Evolutionary conservation across 2,797 vertebrate genomes (phyloP).

Genomic region (Hoplostethus mediterraneus): DNA sequence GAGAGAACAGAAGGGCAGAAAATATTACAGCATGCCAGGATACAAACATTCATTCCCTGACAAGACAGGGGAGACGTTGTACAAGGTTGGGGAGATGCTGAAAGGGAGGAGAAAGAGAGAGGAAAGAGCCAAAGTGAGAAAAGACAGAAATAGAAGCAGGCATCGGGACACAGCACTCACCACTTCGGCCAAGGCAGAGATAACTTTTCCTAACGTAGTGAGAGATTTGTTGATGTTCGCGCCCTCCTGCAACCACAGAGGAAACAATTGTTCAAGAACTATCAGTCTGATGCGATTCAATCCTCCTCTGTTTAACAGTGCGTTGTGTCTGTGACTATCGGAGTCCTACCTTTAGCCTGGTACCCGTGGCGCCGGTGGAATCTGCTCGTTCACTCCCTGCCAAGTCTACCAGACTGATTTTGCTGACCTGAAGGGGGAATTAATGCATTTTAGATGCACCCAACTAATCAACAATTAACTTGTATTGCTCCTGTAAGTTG

Average conservation of each 20-base stretch:
- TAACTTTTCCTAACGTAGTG: conserved; percentile 98
- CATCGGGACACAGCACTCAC: conserved; percentile 83
- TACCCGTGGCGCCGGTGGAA: conserved; percentile 97
- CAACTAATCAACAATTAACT: conserved; percentile 35
- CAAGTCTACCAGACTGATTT: conserved; percentile 98
- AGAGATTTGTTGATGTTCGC: conserved; percentile 99
- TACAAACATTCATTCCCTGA: conserved; percentile 47
- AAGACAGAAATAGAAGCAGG: conserved; percentile 11
- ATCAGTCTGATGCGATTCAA: neutral
- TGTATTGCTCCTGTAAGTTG: neutral
- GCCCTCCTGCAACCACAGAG: conserved; percentile 90
- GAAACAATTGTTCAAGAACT: conserved; percentile 32
- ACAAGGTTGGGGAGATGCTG: conserved; percentile 25
- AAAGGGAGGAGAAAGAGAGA: conserved; percentile 7
- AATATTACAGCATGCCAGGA: conserved; percentile 69
- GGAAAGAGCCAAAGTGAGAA: neutral
- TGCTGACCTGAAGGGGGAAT: conserved; percentile 90
- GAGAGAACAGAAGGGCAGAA: conserved; percentile 75
- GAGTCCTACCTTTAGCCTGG: conserved; percentile 92
- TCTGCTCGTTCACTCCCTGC: conserved; percentile 97
- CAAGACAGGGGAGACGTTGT: conserved; percentile 39
- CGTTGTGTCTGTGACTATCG: neutral
- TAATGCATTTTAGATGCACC: conserved; percentile 42
- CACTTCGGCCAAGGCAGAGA: conserved; percentile 98
- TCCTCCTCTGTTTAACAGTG: neutral